Evolutionary conservation across 1,140 invertebrate genomes (phyloP).

Genomic region (Hyles vespertilio): DNA sequence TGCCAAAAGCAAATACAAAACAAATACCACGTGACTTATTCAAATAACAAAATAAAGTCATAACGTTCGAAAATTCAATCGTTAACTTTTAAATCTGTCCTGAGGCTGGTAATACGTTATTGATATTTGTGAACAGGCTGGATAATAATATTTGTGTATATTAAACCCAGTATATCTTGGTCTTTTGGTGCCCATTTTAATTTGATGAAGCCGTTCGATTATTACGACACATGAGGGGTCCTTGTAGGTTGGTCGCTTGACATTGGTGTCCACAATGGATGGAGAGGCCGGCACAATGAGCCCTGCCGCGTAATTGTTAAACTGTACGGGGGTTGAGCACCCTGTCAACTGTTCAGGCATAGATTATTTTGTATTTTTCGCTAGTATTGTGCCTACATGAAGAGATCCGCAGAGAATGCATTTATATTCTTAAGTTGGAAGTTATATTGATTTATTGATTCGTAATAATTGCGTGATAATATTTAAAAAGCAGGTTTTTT

Average conservation of each 20-base stretch:
- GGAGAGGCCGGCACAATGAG: slow-evolving; percentile 69
- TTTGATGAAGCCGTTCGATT: slow-evolving; percentile 24
- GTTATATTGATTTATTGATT: not conserved
- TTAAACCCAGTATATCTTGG: slow-evolving; percentile 43
- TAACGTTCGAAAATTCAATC: slow-evolving; percentile 48
- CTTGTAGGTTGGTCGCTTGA: slow-evolving; percentile 37
- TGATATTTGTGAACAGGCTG: slow-evolving; percentile 73
- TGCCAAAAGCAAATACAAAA: not conserved
- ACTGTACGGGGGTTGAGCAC: slow-evolving; percentile 66
- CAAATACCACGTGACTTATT: not conserved
- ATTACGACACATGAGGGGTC: slow-evolving; percentile 28
- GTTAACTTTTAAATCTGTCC: slow-evolving; percentile 70
- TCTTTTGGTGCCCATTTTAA: slow-evolving; percentile 24
- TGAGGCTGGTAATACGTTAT: slow-evolving; percentile 69
- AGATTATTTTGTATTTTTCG: slow-evolving; percentile 27
- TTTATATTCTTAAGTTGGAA: no score
- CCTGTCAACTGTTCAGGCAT: slow-evolving; percentile 66
- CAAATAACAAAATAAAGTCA: slow-evolving; percentile 29
- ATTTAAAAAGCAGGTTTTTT: no score
- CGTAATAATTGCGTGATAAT: no score
- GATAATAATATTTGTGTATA: slow-evolving; percentile 74
- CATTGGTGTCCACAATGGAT: slow-evolving; percentile 65
- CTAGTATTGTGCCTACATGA: no score
- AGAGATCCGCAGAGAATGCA: no score
- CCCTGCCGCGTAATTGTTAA: slow-evolving; percentile 71